A percentile compares a stretch with the other conserved stretches of the same genome.
Evolutionary conservation across 2,888 invertebrate species (phyloP).

Genomic region (Geophilus truncorum): DNA sequence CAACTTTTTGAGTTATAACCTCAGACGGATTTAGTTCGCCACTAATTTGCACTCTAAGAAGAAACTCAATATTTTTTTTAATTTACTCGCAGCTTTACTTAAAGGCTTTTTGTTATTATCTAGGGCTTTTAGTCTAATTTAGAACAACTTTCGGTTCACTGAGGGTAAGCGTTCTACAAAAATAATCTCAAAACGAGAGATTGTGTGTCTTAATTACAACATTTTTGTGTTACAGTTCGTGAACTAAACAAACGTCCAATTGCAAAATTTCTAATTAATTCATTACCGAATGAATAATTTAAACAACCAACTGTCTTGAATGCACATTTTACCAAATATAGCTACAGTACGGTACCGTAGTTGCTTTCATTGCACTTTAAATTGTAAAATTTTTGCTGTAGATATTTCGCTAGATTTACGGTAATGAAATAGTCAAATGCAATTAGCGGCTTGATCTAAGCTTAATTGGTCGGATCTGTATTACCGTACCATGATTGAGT

Average conservation of each 20-base stretch:
- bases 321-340: too few relatives aligned
- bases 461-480: background rate
- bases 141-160: background rate
- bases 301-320: too few relatives aligned
- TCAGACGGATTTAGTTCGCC: background rate
- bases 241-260: too few relatives aligned
- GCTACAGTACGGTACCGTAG: too few relatives aligned
- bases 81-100: background rate
- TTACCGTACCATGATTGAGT: background rate
- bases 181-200: background rate
- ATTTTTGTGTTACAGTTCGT: too few relatives aligned
- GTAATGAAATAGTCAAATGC: background rate
- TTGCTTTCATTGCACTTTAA: background rate
- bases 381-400: background rate
- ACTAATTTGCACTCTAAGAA: background rate
- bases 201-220: too few relatives aligned
- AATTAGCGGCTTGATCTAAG: background rate
- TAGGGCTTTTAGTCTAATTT: background rate
- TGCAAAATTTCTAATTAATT: too few relatives aligned
- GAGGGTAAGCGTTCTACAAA: background rate
- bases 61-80: background rate
- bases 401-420: too few relatives aligned
- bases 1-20: slow-evolving; percentile 13
- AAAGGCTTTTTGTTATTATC: background rate
- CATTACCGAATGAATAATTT: too few relatives aligned